Conservation (phyloP, 2,888 invertebrate genomes). For the Polyommatus icarus region DNA sequence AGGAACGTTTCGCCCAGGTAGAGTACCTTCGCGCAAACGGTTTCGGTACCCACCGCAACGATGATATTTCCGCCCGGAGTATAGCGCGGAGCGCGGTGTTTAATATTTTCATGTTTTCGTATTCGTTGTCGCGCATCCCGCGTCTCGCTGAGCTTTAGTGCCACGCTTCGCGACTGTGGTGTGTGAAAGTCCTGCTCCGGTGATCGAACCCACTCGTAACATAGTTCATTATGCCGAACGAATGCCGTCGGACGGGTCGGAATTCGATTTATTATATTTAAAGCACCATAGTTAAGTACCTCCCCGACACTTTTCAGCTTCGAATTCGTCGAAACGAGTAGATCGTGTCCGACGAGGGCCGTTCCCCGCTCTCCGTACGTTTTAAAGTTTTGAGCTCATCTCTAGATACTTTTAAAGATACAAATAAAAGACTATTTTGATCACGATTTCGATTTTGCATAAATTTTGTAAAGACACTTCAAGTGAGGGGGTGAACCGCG, state of each 20-base stretch:
- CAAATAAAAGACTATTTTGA: constrained; percentile 26
- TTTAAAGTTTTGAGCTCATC: constrained; percentile 14
- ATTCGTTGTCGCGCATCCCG: constrained; percentile 46
- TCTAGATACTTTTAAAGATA: constrained; percentile 9
- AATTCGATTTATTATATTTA: constrained; percentile 32
- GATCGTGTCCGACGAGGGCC: not conserved
- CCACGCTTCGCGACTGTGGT: constrained; percentile 47
- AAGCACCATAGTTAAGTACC: constrained; percentile 36
- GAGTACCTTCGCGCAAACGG: constrained; percentile 7
- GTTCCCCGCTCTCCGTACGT: constrained; percentile 3
- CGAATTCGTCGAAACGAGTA: constrained; percentile 8
- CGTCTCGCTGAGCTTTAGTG: constrained; percentile 58
- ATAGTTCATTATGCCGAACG: not conserved
- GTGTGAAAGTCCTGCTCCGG: constrained; percentile 33
- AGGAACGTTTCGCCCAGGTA: constrained; percentile 24
- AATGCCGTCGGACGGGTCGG: constrained; percentile 25
- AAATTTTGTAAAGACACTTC: constrained; percentile 24
- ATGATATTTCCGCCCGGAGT: constrained; percentile 34
- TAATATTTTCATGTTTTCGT: constrained; percentile 44
- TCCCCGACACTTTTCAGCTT: constrained; percentile 32
- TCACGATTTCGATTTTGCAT: constrained; percentile 27
- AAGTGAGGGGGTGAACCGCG: not conserved
- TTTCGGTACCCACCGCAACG: constrained; percentile 25
- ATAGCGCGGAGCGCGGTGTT: constrained; percentile 45
- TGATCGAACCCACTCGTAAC: constrained; percentile 14